phyloP scores from a whole-genome alignment of 2,113 vertebrate genomes.

The cat (Felis catus) region DNA sequence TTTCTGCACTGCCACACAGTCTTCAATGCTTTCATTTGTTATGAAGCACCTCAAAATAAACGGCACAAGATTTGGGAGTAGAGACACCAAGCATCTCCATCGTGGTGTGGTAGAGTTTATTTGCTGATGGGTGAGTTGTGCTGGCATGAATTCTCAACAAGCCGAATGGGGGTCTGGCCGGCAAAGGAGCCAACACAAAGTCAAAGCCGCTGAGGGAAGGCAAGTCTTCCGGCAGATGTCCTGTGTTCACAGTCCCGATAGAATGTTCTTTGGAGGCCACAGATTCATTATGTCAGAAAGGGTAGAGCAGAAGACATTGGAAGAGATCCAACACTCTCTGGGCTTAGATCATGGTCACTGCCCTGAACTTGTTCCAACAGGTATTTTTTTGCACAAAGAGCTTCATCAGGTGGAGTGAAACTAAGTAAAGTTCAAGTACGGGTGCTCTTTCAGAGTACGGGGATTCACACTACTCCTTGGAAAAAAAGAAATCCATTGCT shows the following conservation, averaged over 20 bases:
- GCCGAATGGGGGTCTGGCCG: slow-evolving; percentile 80
- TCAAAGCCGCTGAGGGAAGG: not conserved
- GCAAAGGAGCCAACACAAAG: slow-evolving; percentile 82
- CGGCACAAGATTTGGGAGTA: not conserved
- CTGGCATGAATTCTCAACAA: slow-evolving; percentile 84
- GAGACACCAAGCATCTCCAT: not conserved
- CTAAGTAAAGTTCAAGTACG: not conserved
- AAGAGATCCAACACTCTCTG: not conserved
- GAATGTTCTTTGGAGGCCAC: not conserved
- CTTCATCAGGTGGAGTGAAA: not conserved
- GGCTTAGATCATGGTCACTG: not conserved
- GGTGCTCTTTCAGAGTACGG: not conserved
- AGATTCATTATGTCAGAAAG: not conserved
- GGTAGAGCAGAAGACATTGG: not conserved
- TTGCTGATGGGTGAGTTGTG: slow-evolving; percentile 82
- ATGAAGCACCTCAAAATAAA: not conserved
- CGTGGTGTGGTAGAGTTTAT: slow-evolving; percentile 49
- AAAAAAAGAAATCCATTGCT: not conserved
- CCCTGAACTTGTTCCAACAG: not conserved
- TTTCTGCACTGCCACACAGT: not conserved
- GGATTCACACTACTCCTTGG: not conserved
- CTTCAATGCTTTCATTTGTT: not conserved
- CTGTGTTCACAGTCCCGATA: not conserved
- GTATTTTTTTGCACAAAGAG: not conserved
- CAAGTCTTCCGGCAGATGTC: not conserved